These are phyloP conservation scores for Capricornis sumatraensis DNA, from an alignment of 2,113 vertebrate genomes.

Conservation along the genomic window DNA sequence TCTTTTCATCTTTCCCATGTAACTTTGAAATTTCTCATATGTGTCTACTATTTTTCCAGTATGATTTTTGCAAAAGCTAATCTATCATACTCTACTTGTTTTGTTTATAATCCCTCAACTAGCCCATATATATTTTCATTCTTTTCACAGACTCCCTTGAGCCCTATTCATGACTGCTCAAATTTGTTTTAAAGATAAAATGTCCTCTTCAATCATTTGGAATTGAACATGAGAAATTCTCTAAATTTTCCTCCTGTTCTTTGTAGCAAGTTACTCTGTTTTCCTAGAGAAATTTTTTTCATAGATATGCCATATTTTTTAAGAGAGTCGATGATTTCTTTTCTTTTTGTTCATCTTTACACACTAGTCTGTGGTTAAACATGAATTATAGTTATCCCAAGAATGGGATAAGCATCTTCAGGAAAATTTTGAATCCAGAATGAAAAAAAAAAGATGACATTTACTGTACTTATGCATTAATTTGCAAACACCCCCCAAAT, in stretches of 20 bases:
- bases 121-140: not conserved
- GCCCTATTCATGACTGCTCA: not conserved
- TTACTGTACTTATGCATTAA: not conserved
- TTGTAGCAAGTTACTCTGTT: not conserved
- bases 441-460: not conserved
- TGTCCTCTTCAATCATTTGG: conserved; percentile 8
- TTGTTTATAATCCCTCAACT: not conserved
- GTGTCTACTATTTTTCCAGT: not conserved
- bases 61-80: not conserved
- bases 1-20: not conserved
- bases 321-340: not conserved
- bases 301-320: not conserved
- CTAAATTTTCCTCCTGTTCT: not conserved
- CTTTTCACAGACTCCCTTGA: not conserved
- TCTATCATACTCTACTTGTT: not conserved
- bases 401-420: not conserved
- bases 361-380: not conserved
- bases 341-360: not conserved
- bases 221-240: conserved; percentile 13
- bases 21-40: not conserved
- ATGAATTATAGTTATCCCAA: not conserved
- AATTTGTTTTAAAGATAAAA: conserved; percentile 37
- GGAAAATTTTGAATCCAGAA: not conserved
- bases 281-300: not conserved
- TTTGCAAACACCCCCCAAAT: not conserved